Conservation (phyloP, 92 coral and sea anemone genomes). For the Galaxea fascicularis region DNA sequence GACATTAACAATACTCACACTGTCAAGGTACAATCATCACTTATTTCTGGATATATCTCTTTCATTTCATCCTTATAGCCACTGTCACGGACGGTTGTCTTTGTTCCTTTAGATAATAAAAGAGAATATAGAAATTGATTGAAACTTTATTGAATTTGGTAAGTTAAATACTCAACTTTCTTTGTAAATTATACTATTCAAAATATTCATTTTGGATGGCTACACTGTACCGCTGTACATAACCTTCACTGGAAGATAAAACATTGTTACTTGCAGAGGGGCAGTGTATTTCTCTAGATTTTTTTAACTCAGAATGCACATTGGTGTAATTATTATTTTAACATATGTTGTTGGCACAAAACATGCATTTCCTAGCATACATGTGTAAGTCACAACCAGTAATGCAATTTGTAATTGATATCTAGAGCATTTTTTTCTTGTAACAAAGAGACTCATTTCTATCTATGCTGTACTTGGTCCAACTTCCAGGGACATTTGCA, state of each 20-base stretch:
- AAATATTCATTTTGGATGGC: background rate
- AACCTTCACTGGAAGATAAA: background rate
- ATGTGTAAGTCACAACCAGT: background rate
- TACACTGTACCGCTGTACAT: too few species aligned
- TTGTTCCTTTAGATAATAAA: constrained; percentile 9
- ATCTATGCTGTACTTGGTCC: background rate
- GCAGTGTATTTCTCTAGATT: background rate
- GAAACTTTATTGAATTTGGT: background rate
- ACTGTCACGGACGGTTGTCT: constrained; percentile 9
- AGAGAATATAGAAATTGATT: background rate
- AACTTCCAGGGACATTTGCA: background rate
- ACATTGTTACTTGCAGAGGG: background rate
- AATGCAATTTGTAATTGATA: background rate
- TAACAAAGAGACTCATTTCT: too few species aligned
- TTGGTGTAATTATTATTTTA: background rate
- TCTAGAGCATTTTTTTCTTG: background rate
- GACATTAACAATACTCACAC: background rate
- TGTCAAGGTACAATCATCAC: constrained; percentile 20
- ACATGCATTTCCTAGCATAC: background rate
- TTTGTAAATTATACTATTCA: background rate
- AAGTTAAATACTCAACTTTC: background rate
- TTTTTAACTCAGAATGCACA: too few species aligned
- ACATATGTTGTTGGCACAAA: background rate
- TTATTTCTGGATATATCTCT: constrained; percentile 12
- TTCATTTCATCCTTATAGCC: constrained; percentile 7